Evolutionary conservation across 2,888 invertebrate species (phyloP).

Genomic region (Endotricha flammealis): DNA sequence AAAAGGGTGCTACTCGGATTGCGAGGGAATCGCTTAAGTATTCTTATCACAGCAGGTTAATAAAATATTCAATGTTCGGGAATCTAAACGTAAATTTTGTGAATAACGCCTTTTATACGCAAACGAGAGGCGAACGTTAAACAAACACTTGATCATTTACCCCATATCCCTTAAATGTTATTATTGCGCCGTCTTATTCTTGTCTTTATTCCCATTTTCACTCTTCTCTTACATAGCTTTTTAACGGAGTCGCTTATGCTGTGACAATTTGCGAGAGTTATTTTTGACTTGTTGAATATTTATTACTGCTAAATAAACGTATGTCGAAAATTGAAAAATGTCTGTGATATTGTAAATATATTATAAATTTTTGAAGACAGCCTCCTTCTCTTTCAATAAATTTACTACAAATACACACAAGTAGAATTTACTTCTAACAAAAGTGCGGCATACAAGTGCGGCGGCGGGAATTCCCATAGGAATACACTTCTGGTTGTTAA

Average conservation of each 20-base stretch:
- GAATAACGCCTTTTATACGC: constrained; percentile 26
- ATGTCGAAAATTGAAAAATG: too few relatives aligned
- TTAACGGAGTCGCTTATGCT: too few relatives aligned
- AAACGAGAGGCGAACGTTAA: constrained; percentile 20
- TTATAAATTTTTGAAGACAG: too few relatives aligned
- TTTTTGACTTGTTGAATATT: too few relatives aligned
- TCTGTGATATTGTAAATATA: too few relatives aligned
- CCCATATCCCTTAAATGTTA: constrained; percentile 15
- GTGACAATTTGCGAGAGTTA: too few relatives aligned
- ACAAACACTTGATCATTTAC: constrained; percentile 25
- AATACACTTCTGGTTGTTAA: constrained; percentile 29
- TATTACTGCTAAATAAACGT: too few relatives aligned
- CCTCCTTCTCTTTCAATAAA: too few relatives aligned
- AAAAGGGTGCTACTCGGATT: constrained; percentile 37
- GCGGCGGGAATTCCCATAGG: constrained; percentile 21
- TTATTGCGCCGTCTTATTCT: constrained; percentile 8
- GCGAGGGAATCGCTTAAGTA: constrained; percentile 35
- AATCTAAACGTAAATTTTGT: constrained; percentile 29
- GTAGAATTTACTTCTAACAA: too few relatives aligned
- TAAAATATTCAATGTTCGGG: constrained; percentile 48
- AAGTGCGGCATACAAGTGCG: background rate
- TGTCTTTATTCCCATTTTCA: constrained; percentile 7
- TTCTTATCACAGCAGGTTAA: constrained; percentile 45
- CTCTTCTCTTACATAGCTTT: constrained; percentile 9
- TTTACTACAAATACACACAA: too few relatives aligned